Evolutionary conservation across 2,888 invertebrate genomes (phyloP).

Genomic region (Andrena chrysosceles): DNA sequence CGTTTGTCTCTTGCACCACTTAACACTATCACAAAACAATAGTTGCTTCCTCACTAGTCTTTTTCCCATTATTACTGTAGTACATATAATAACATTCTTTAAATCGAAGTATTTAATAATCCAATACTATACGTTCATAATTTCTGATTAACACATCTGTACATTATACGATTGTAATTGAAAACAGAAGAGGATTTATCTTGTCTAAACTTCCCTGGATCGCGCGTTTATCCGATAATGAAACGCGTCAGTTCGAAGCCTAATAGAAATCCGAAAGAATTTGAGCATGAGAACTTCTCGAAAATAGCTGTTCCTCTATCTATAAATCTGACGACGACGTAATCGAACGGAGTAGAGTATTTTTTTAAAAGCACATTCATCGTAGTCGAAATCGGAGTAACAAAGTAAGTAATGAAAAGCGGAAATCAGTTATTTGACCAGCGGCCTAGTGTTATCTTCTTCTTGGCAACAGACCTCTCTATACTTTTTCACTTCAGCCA

Average conservation of each 20-base stretch:
- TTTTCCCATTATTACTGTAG: constrained; percentile 40
- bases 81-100: constrained; percentile 32
- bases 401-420: constrained; percentile 62
- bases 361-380: constrained; percentile 47
- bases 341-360: constrained; percentile 43
- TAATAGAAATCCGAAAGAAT: constrained; percentile 35
- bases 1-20: constrained; percentile 73
- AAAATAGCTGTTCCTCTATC: constrained; percentile 25
- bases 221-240: neutral
- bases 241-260: neutral
- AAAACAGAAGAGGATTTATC: constrained; percentile 7
- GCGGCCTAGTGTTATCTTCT: constrained; percentile 94
- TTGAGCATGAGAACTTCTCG: constrained; percentile 11
- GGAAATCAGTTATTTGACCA: constrained; percentile 90
- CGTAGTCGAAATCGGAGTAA: constrained; percentile 49
- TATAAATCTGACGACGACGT: constrained; percentile 30
- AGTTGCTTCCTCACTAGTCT: constrained; percentile 38
- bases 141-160: constrained; percentile 37
- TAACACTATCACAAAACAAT: constrained; percentile 66
- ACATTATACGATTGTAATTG: constrained; percentile 19
- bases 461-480: constrained; percentile 97
- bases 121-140: constrained; percentile 22
- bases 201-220: constrained; percentile 10
- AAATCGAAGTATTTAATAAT: constrained; percentile 37
- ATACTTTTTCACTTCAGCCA: constrained; percentile 97